Evolutionary conservation across 2,888 invertebrate species (phyloP).

Genomic region (Nomada fabriciana): DNA sequence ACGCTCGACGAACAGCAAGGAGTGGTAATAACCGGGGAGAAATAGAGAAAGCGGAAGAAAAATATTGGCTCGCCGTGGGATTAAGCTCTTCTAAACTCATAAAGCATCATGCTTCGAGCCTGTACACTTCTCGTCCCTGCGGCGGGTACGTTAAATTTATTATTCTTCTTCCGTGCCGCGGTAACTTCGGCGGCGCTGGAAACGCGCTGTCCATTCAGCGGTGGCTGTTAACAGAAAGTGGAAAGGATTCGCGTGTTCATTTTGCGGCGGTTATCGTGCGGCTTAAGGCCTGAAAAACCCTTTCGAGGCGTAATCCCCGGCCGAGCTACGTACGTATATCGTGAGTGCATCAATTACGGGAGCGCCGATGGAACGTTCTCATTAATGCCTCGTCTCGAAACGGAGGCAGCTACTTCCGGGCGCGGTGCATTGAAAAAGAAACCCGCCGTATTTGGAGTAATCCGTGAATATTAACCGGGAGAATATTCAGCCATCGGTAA

Average conservation of each 20-base stretch:
- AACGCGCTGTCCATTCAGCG: slow-evolving; percentile 32
- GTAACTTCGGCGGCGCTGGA: not conserved
- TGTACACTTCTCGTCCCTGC: not conserved
- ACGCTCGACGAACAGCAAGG: slow-evolving; percentile 31
- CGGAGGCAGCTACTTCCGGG: slow-evolving; percentile 34
- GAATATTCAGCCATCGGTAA: slow-evolving; percentile 63
- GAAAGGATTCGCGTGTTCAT: slow-evolving; percentile 14
- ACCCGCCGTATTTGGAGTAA: slow-evolving; percentile 54
- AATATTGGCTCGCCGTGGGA: slow-evolving; percentile 53
- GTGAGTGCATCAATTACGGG: slow-evolving; percentile 53
- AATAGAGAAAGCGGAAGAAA: slow-evolving; percentile 38
- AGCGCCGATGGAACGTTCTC: slow-evolving; percentile 40
- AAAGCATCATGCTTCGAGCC: slow-evolving; percentile 44
- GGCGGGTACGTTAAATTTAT: slow-evolving; percentile 42
- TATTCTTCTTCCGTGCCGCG: slow-evolving; percentile 44
- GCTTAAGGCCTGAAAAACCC: not conserved
- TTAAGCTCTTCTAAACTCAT: slow-evolving; percentile 59
- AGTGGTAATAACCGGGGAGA: slow-evolving; percentile 45
- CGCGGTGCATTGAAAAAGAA: slow-evolving; percentile 30
- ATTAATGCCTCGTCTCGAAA: slow-evolving; percentile 38
- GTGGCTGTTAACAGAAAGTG: not conserved
- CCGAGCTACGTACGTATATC: not conserved
- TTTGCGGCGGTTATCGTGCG: not conserved
- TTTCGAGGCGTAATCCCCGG: not conserved
- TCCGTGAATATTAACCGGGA: slow-evolving; percentile 73